Conservation (phyloP, 2,113 vertebrate species). For the Charadrius vociferus region DNA sequence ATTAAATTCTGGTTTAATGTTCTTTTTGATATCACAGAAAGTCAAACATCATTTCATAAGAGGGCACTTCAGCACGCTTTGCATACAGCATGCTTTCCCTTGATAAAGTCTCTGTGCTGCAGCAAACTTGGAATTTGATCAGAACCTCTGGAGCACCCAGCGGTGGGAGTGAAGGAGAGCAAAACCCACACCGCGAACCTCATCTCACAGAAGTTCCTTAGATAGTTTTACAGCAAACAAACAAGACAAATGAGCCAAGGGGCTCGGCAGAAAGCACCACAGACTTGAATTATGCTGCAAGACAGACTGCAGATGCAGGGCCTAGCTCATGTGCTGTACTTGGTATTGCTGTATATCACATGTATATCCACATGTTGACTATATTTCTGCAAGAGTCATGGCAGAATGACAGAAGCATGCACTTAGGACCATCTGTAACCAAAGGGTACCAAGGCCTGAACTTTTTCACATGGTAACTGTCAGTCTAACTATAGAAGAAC, state of each 20-base stretch:
- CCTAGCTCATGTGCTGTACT: too few relatives aligned
- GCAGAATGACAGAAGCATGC: neutral
- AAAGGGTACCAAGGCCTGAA: neutral
- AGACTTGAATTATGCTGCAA: neutral
- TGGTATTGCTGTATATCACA: too few relatives aligned
- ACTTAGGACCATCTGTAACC: neutral
- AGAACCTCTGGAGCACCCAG: neutral
- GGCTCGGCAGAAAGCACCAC: neutral
- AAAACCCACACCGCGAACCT: constrained; percentile 12
- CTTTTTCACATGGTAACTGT: neutral
- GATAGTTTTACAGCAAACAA: constrained; percentile 28
- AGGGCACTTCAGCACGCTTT: neutral
- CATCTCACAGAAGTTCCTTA: constrained; percentile 25
- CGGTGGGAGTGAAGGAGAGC: neutral
- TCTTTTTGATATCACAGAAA: constrained; percentile 60
- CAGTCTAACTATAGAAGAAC: neutral
- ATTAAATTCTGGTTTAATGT: constrained; percentile 55
- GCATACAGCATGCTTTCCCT: constrained; percentile 17
- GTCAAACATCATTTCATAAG: constrained; percentile 48
- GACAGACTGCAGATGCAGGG: neutral
- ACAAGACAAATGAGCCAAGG: neutral
- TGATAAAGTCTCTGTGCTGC: constrained; percentile 15
- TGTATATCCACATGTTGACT: neutral
- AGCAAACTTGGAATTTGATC: constrained; percentile 46
- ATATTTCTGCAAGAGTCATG: neutral